Base-by-base conservation (phyloP, 2,113 vertebrate genomes). In the Eolophus roseicapilla region DNA sequence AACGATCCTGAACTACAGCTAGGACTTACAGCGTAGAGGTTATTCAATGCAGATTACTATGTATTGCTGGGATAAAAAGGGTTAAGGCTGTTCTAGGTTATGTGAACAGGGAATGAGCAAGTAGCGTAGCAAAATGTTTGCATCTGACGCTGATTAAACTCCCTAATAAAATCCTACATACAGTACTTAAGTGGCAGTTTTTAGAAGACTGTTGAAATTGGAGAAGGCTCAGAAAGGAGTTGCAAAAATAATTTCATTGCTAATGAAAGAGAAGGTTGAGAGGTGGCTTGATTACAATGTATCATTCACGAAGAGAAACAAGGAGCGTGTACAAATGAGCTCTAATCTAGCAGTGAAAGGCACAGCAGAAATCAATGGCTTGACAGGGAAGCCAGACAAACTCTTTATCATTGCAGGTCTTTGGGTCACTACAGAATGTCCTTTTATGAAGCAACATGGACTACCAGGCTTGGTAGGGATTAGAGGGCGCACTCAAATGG, bases 211-310 rank as follows among this genome's bases (percentile, higher is more conserved):
- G 12, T 76, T 28, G 25, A 77, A 95, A 85, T 23, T 76, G 39
- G 47, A 90, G 35, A 88, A 67, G n/a, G 63, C 37, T 93, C 64
- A 70, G 59, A 62, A 93, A 77, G 88, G 19, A 77, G 31, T 86
- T 63, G 44, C 25, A 94, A 74, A 96, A 88, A 83, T 88, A 88
- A 83, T 92, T 90, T 92, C 37, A 63, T 52, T 80, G n/a, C 21
- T 93, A 92, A 94, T 57, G 75, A 92, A 92, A 86, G 49, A 57
- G 71, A 79, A 77, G 68, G 68, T 80, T 88, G 71, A 93, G 37
- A 83, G 63, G 71, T 96, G 82, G 80, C 63, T 95, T 92, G 68
- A 94, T 95, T 77, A 83, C 25, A 44, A 33, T 88, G 35, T 82
- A 74, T 88, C 85, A 83, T 80, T 92, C 67, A 82, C 67, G 59